These are phyloP conservation scores for Cyprinus carpio DNA, from an alignment of 2,113 vertebrate genomes.

Conservation along the genomic window DNA sequence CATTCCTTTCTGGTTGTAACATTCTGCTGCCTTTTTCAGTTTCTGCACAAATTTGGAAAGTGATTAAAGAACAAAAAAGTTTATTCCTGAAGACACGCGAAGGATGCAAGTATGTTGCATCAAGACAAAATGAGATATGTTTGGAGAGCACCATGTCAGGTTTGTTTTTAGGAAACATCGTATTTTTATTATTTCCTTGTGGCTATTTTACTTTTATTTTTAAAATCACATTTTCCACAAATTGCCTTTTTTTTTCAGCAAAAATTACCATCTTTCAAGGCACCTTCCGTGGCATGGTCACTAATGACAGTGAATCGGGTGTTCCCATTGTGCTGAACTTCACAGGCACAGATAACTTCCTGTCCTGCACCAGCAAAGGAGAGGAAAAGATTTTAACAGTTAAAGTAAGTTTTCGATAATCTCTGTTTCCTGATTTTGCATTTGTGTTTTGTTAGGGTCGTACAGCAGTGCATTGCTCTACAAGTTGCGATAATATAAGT, in stretches of 20 bases:
- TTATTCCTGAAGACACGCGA: not conserved
- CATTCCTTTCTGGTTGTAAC: not conserved
- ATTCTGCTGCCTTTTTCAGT: not conserved
- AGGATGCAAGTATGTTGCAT: not conserved
- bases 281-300: not conserved
- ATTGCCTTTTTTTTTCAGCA: slow-evolving; percentile 19
- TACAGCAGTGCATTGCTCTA: not conserved
- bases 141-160: slow-evolving; percentile 13
- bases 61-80: not conserved
- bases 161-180: too few species aligned
- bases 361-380: slow-evolving; percentile 34
- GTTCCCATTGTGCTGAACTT: slow-evolving; percentile 60
- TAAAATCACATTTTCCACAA: too few species aligned
- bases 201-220: too few species aligned
- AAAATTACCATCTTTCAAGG: slow-evolving; percentile 55
- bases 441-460: not conserved
- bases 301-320: not conserved
- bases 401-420: slow-evolving; percentile 44
- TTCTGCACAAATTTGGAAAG: not conserved
- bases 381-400: slow-evolving; percentile 23
- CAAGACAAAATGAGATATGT: not conserved
- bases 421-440: not conserved
- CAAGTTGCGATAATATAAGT: too few species aligned
- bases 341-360: slow-evolving; percentile 46
- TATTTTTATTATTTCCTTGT: not conserved